Evolutionary conservation across 2,888 invertebrate genomes (phyloP).

Genomic region (Drosophila helvetica): DNA sequence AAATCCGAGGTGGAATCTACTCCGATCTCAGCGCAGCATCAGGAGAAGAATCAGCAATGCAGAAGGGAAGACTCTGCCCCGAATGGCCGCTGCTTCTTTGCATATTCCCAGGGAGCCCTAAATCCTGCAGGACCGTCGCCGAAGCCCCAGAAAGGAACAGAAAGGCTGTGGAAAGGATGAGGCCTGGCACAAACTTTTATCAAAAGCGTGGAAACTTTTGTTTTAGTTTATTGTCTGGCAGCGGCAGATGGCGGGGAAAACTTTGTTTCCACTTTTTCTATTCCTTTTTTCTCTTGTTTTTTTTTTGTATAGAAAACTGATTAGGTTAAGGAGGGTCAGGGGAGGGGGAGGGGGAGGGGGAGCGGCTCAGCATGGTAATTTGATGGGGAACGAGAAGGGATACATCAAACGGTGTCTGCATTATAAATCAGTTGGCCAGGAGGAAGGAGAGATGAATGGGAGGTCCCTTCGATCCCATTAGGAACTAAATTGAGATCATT

Average conservation of each 20-base stretch:
- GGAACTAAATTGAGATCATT: constrained; percentile 26
- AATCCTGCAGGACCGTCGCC: constrained; percentile 11
- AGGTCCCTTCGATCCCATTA: constrained; percentile 2
- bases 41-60: neutral
- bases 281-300: neutral
- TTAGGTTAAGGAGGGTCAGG: constrained; percentile 59
- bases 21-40: neutral
- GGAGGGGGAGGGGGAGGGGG: neutral
- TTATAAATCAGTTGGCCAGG: constrained; percentile 28
- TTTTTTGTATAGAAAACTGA: constrained; percentile 51
- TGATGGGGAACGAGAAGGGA: neutral
- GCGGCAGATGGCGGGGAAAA: constrained; percentile 57
- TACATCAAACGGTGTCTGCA: constrained; percentile 41
- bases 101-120: no score
- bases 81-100: neutral
- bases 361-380: constrained; percentile 25
- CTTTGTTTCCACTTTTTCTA: constrained; percentile 10
- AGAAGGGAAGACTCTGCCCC: neutral
- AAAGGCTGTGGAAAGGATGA: neutral
- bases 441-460: neutral
- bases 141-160: constrained; percentile 5
- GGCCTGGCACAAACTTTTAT: constrained; percentile 56
- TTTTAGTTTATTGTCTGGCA: constrained; percentile 74
- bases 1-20: no score
- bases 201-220: constrained; percentile 65